Evolutionary conservation across 2,113 vertebrate genomes (phyloP).

Genomic region (Otus sunia): DNA sequence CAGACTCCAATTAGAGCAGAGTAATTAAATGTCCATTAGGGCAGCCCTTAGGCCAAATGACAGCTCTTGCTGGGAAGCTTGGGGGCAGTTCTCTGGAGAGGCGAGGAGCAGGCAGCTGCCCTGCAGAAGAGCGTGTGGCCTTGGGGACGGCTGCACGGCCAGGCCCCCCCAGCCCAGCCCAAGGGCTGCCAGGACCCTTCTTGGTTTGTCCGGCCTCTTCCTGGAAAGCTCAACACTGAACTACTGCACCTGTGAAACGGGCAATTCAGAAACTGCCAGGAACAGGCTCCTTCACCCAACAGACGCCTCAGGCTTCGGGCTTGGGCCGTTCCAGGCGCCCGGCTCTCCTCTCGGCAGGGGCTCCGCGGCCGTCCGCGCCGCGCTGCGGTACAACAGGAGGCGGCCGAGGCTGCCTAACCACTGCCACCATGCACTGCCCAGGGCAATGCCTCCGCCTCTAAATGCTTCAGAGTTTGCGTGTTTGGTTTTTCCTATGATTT

Average conservation of each 20-base stretch:
- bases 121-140: background rate
- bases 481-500: background rate
- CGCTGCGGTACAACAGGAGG: background rate
- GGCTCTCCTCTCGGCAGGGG: rapidly evolving
- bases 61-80: background rate
- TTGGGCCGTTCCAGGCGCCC: background rate
- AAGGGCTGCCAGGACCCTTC: background rate
- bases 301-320: background rate
- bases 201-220: background rate
- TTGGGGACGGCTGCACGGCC: background rate
- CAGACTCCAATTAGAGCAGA: background rate
- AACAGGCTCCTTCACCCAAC: rapidly evolving
- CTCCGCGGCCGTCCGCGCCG: background rate
- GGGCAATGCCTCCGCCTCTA: background rate
- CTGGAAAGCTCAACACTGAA: background rate
- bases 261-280: background rate
- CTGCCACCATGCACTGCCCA: background rate
- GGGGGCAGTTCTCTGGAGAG: background rate
- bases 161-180: background rate
- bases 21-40: constrained; percentile 3
- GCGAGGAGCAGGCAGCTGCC: background rate
- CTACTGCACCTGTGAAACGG: background rate
- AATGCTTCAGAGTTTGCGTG: background rate
- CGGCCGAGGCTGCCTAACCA: background rate
- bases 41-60: background rate